A percentile compares a stretch with the other conserved stretches of the same genome.
Conservation (phyloP, 2,797 vertebrate species). For the Neosalanx taihuensis region DNA sequence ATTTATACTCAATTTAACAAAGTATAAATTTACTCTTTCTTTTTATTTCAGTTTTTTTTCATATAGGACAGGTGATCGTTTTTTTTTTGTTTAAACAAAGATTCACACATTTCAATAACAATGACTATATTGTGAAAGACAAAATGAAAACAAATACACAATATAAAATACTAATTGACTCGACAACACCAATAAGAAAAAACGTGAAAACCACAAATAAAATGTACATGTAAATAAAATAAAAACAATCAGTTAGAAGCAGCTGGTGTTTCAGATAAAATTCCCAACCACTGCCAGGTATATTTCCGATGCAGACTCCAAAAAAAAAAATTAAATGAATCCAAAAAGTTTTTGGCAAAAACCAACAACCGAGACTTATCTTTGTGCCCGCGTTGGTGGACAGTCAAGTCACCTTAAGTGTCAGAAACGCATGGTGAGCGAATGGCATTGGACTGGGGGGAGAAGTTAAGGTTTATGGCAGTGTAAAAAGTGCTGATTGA, state of each 20-base stretch:
- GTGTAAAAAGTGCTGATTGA: conserved; percentile 62
- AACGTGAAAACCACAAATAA: conserved; percentile 29
- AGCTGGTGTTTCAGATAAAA: conserved; percentile 39
- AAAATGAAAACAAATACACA: conserved; percentile 48
- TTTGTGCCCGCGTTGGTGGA: neutral
- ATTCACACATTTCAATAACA: conserved; percentile 51
- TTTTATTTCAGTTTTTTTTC: conserved; percentile 63
- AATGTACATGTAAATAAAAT: conserved; percentile 35
- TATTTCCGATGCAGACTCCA: conserved; percentile 21
- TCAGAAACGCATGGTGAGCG: neutral
- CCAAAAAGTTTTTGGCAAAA: conserved; percentile 13
- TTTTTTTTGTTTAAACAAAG: conserved; percentile 53
- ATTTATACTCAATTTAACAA: conserved; percentile 1
- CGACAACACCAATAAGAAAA: conserved; percentile 44
- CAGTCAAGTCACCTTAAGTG: conserved; percentile 6
- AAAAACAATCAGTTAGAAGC: conserved; percentile 37
- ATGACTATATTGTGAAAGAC: conserved; percentile 61
- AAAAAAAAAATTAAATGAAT: conserved; percentile 5
- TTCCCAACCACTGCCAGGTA: conserved; percentile 14
- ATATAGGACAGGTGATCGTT: conserved; percentile 48
- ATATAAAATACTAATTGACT: conserved; percentile 43
- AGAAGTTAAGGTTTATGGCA: conserved; percentile 52
- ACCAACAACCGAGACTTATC: conserved; percentile 13
- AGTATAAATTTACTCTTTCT: conserved; percentile 60
- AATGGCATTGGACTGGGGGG: conserved; percentile 27